A percentile compares a stretch with the other conserved stretches of the same genome.
phyloP scores from a whole-genome alignment of 2,113 vertebrate species.

The Micronisus gabar region DNA sequence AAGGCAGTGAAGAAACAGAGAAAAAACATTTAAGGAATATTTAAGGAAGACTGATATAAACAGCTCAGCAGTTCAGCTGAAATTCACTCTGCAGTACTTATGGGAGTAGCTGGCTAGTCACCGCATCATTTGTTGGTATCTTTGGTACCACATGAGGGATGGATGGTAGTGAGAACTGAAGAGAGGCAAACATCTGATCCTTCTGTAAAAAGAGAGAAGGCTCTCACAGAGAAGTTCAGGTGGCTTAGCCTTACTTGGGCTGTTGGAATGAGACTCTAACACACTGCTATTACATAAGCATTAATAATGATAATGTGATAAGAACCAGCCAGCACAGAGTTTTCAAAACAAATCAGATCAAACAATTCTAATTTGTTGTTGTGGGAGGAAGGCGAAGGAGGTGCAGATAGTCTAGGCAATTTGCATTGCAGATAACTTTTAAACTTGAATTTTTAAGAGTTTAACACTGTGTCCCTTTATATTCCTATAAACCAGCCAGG shows the following conservation, averaged over 20 bases:
- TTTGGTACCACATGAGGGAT: not conserved
- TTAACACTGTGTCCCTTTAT: not conserved
- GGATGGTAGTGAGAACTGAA: not conserved
- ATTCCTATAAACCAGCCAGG: not conserved
- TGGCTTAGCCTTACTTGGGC: not conserved
- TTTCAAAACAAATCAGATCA: constrained; percentile 22
- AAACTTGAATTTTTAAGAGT: not conserved
- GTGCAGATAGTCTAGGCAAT: not conserved
- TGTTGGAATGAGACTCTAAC: not conserved
- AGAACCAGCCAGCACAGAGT: not conserved
- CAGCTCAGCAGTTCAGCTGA: not conserved
- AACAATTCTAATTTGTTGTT: not conserved
- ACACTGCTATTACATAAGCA: not conserved
- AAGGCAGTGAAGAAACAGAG: not conserved
- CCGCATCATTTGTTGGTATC: not conserved
- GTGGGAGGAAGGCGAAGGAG: not conserved
- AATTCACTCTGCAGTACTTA: not conserved
- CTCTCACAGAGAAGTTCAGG: not conserved
- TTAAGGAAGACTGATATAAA: not conserved
- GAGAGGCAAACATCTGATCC: not conserved
- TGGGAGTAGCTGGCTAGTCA: not conserved
- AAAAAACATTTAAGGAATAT: not conserved
- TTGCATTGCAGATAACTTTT: not conserved
- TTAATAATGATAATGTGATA: not conserved
- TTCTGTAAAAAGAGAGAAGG: not conserved